Evolutionary conservation across 2,113 vertebrate species (phyloP).

Genomic region (Epinephelus moara): DNA sequence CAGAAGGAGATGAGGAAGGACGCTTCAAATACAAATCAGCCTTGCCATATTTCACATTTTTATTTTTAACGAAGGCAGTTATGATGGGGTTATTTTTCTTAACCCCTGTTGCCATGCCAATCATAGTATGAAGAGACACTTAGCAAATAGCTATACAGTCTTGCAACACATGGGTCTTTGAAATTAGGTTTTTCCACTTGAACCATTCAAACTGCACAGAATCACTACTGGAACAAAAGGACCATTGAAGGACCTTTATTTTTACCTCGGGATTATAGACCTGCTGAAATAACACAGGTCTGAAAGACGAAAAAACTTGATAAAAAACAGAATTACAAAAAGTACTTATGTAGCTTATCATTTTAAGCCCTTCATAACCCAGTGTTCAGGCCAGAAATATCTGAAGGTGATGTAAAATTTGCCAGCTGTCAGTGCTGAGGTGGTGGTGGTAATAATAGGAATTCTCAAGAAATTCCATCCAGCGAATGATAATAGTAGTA

Average conservation of each 20-base stretch:
- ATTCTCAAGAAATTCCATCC: conserved; percentile 25
- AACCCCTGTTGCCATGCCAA: background rate
- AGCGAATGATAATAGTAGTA: conserved; percentile 11
- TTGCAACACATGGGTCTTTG: background rate
- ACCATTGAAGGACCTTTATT: background rate
- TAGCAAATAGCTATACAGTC: background rate
- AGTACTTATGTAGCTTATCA: conserved; percentile 42
- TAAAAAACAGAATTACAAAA: conserved; percentile 54
- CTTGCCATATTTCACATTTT: background rate
- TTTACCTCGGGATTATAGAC: conserved; percentile 35
- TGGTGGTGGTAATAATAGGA: conserved; percentile 28
- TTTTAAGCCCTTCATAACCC: conserved; percentile 28
- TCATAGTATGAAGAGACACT: background rate
- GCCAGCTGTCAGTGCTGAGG: conserved; percentile 7
- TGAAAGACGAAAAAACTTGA: conserved; percentile 15
- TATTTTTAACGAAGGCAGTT: background rate
- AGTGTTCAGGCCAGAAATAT: conserved; percentile 34
- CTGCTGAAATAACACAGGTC: conserved; percentile 9
- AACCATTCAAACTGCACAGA: background rate
- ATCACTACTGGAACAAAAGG: background rate
- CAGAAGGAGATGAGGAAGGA: background rate
- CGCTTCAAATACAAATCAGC: background rate
- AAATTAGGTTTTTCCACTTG: conserved; percentile 1
- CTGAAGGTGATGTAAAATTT: conserved; percentile 37
- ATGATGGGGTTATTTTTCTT: background rate